A percentile compares a stretch with the other conserved stretches of the same genome.
These are phyloP conservation scores for Psittacula cyanocephala DNA, from an alignment of 2,113 vertebrate genomes.

Conservation along the genomic window DNA sequence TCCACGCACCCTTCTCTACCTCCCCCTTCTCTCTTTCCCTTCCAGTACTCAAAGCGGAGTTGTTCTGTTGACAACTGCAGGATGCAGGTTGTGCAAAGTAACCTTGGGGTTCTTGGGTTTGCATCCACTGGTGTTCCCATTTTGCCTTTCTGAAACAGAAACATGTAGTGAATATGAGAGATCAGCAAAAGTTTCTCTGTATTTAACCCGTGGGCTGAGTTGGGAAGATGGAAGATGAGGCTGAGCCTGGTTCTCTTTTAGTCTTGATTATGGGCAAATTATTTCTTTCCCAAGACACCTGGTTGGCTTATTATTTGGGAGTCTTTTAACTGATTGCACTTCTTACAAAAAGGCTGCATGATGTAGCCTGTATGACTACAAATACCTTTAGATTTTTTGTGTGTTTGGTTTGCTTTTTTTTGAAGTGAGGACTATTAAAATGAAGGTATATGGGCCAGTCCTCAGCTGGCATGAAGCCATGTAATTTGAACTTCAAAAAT, in stretches of 20 bases:
- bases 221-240: not conserved
- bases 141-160: slow-evolving; percentile 43
- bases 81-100: not conserved
- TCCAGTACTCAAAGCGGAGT: not conserved
- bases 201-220: not conserved
- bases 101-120: not conserved
- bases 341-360: not conserved
- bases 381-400: not conserved
- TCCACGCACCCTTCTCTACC: not conserved
- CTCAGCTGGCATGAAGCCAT: not conserved
- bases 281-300: not conserved
- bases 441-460: not conserved
- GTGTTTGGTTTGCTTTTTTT: not conserved
- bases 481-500: not conserved
- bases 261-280: not conserved
- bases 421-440: not conserved
- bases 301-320: not conserved
- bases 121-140: not conserved
- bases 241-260: not conserved
- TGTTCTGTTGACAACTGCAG: not conserved
- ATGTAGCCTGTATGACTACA: not conserved
- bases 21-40: not conserved
- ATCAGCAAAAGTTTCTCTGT: not conserved
- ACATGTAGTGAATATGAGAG: not conserved
- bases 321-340: not conserved